Evolutionary conservation across 2,888 invertebrate species (phyloP).

Genomic region (Pammene fasciana): DNA sequence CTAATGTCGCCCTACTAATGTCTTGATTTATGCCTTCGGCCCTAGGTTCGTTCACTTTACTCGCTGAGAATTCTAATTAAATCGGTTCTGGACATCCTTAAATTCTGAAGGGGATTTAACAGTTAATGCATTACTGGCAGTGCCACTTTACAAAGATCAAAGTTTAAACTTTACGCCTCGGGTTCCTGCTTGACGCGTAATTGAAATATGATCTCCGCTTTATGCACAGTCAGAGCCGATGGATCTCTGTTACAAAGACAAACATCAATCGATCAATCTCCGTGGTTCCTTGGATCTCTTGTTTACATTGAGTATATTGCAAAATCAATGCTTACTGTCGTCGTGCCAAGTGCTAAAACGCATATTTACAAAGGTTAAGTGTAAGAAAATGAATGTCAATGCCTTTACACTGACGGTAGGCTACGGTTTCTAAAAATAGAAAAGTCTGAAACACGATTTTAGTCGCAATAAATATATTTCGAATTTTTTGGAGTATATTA

Average conservation of each 20-base stretch:
- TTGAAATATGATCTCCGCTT: constrained; percentile 32
- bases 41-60: constrained; percentile 57
- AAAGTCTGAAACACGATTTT: too few species aligned
- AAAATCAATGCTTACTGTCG: constrained; percentile 3
- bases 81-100: constrained; percentile 55
- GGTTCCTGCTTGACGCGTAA: constrained; percentile 25
- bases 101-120: constrained; percentile 59
- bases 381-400: background rate
- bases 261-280: constrained; percentile 25
- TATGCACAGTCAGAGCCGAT: constrained; percentile 17
- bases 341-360: background rate
- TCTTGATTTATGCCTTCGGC: constrained; percentile 65
- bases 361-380: background rate
- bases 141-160: constrained; percentile 37
- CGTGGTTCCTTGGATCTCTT: constrained; percentile 7
- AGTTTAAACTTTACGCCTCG: constrained; percentile 32
- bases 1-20: constrained; percentile 61
- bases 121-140: constrained; percentile 51
- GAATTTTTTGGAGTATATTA: too few species aligned
- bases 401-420: too few species aligned
- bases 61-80: constrained; percentile 52
- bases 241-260: constrained; percentile 27
- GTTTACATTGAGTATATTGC: constrained; percentile 11
- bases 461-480: too few species aligned
- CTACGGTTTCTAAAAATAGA: too few species aligned